Evolutionary conservation across 2,113 vertebrate genomes (phyloP), one percentile per base, ranked within the genome.

Genomic region (Cacatua alba): DNA sequence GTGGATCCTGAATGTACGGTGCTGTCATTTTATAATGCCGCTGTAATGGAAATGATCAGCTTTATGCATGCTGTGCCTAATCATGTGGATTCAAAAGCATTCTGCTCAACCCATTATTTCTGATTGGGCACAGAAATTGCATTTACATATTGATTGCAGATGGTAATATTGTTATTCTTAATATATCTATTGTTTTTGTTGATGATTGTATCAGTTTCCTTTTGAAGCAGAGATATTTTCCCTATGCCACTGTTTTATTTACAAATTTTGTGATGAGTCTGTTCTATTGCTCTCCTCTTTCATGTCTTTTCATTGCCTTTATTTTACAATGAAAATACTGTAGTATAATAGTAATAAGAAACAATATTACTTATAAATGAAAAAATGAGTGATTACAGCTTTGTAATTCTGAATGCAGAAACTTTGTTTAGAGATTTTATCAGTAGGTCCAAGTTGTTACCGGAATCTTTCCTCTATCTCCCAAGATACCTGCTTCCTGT

Each of bases 91-190:
- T 82, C 44, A 13, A 86, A 84, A 48, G 10, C 18, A n/a, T 78
- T 91, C 83, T 60, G 9, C 53, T 87, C 64, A 60, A 67, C 19
- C 25, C 0, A 0, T 9, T 44, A 28, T 74, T 91, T 44, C 52
- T 75, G 39, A 81, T 74, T 92, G 75, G 83, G 69, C 43, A 63
- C 31, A 84, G 62, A 83, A 82, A 68, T 57, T 84, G 51, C 39
- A 95, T 95, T 93, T 96, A 78, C 82, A 79, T 93, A 78, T 41
- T 88, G 88, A 84, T 70, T 82, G 70, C 78, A 86, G 46, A 55
- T 3, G 2, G 25, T 43, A 60, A 13, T 37, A 64, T 60, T 83
- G 48, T 86, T 93, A 23, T 80, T 88, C 37, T 21, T 78, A 79
- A 68, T 41, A 35, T 29, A 87, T 57, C 37, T 67, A 35, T 72